phyloP scores from a whole-genome alignment of 2,888 invertebrate genomes.

The Mesorhabditis belari region DNA sequence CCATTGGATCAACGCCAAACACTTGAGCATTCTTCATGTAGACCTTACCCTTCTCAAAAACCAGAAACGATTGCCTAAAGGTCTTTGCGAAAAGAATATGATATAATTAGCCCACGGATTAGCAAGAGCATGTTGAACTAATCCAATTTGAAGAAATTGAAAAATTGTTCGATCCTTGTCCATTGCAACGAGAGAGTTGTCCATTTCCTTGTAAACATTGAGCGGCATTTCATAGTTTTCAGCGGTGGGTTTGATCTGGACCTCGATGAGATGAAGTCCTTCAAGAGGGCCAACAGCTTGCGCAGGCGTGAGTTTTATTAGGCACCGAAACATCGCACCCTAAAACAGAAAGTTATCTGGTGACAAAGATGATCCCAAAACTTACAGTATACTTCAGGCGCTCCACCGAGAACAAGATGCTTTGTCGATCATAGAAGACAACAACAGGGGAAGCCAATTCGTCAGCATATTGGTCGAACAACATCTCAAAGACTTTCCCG shows the following conservation, averaged over 20 bases:
- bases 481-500: neutral
- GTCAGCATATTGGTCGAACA: no score
- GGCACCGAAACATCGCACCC: neutral
- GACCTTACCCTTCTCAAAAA: neutral
- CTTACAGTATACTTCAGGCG: slow-evolving; percentile 1
- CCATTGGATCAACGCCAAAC: neutral
- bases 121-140: neutral
- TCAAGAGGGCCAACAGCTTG: neutral
- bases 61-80: neutral
- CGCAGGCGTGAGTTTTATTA: neutral
- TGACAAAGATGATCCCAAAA: no score
- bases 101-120: neutral
- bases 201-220: slow-evolving; percentile 1
- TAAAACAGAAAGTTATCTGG: neutral
- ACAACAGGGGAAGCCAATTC: no score
- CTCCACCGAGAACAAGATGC: slow-evolving; percentile 5
- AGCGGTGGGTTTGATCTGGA: neutral
- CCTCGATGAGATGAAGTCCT: neutral
- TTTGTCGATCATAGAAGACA: slow-evolving; percentile 7
- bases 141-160: neutral
- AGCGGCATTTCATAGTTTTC: neutral
- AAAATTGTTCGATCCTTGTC: neutral
- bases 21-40: neutral
- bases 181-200: neutral
- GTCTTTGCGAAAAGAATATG: neutral